These are phyloP conservation scores for Agriopis leucophaearia DNA, from an alignment of 2,888 invertebrate species.

Conservation along the genomic window DNA sequence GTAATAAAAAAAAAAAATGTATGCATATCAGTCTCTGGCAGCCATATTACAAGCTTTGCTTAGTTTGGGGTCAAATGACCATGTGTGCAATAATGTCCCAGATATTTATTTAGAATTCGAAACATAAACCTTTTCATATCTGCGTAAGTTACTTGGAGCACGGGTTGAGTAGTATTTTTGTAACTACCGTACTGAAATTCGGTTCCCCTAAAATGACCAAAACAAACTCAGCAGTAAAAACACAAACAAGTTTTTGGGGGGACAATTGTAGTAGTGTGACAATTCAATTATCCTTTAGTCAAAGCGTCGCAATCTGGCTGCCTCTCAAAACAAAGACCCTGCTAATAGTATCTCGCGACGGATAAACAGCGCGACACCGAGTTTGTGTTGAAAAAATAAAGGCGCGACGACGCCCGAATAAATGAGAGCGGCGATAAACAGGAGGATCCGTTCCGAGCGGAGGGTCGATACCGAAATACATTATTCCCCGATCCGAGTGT, in stretches of 20 bases:
- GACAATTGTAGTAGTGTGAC: slow-evolving; percentile 65
- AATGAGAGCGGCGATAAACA: slow-evolving; percentile 86
- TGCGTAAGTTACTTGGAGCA: neutral
- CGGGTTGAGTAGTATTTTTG: slow-evolving; percentile 8
- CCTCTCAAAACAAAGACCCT: slow-evolving; percentile 80
- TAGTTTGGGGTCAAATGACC: no score
- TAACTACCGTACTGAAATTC: slow-evolving; percentile 28
- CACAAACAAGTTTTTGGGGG: slow-evolving; percentile 51
- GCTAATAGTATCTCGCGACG: slow-evolving; percentile 78
- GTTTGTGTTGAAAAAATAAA: slow-evolving; percentile 84
- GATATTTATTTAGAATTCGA: neutral
- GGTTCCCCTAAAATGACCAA: slow-evolving; percentile 36
- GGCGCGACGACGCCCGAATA: slow-evolving; percentile 85
- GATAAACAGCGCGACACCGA: slow-evolving; percentile 80
- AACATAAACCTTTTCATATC: neutral
- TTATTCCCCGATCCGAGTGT: slow-evolving; percentile 86
- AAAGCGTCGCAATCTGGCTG: slow-evolving; percentile 74
- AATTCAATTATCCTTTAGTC: slow-evolving; percentile 79
- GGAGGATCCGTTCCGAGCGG: slow-evolving; percentile 82
- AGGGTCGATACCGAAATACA: slow-evolving; percentile 86
- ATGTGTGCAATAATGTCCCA: no score
- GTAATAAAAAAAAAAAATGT: no score
- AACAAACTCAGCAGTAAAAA: slow-evolving; percentile 43
- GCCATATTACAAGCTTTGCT: no score
- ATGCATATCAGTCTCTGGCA: no score